These are phyloP conservation scores for Pollenia labialis DNA, from an alignment of 2,888 invertebrate species.

Conservation along the genomic window DNA sequence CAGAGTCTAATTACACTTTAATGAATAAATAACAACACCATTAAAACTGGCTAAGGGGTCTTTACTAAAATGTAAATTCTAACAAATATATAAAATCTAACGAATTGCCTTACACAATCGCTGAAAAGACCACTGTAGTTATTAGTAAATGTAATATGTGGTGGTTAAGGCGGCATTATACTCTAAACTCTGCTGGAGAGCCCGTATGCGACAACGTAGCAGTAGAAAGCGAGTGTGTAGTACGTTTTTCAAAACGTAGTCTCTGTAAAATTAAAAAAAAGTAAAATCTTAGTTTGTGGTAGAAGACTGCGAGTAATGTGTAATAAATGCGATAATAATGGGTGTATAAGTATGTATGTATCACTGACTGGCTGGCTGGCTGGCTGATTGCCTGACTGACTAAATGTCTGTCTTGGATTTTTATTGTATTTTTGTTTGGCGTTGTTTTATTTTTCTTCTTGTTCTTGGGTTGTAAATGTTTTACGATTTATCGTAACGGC, in stretches of 20 bases:
- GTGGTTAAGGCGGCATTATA: slow-evolving; percentile 22
- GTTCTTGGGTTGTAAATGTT: slow-evolving; percentile 50
- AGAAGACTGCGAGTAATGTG: slow-evolving; percentile 70
- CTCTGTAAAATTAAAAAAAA: not conserved
- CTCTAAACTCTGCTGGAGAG: slow-evolving; percentile 44
- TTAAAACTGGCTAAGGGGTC: not conserved
- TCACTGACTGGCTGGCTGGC: slow-evolving; percentile 18
- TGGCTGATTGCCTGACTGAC: slow-evolving; percentile 14
- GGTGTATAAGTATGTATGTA: slow-evolving; percentile 13
- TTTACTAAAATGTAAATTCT: not conserved
- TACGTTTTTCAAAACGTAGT: slow-evolving; percentile 21
- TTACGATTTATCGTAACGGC: slow-evolving; percentile 53
- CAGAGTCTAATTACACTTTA: not conserved
- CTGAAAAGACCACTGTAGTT: slow-evolving; percentile 51
- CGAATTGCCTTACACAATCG: not conserved
- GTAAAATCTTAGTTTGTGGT: slow-evolving; percentile 51
- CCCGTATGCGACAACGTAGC: slow-evolving; percentile 6
- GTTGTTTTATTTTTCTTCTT: slow-evolving; percentile 28
- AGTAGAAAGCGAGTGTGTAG: slow-evolving; percentile 30
- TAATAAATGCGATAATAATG: slow-evolving; percentile 72
- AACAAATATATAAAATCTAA: not conserved
- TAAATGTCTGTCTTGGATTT: slow-evolving; percentile 2
- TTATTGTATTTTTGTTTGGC: not conserved
- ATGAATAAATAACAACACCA: not conserved
- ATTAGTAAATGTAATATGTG: not conserved